A percentile compares a stretch with the other conserved stretches of the same genome.
Conservation (phyloP, 2,113 vertebrate species). For the Gorilla gorilla region DNA sequence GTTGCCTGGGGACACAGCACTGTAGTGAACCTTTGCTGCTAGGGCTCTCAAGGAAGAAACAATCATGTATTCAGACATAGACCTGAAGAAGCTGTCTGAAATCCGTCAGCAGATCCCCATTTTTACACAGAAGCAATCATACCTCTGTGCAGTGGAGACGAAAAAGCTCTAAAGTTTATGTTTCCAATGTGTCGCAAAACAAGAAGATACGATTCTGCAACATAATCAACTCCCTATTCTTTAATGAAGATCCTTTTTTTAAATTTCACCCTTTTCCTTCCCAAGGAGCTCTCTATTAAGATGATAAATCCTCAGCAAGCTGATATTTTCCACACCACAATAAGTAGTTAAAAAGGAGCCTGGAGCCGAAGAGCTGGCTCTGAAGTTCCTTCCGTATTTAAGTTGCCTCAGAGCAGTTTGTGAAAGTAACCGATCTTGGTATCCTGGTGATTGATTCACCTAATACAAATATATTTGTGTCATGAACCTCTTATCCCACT, state of each 20-base stretch:
- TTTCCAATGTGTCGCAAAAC: not conserved
- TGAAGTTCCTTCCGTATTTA: not conserved
- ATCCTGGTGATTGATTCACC: not conserved
- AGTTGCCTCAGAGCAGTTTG: not conserved
- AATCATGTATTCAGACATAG: conserved; percentile 92
- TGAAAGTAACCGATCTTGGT: not conserved
- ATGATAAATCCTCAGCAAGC: not conserved
- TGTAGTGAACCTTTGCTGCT: conserved; percentile 91
- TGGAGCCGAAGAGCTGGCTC: not conserved
- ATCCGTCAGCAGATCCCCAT: conserved; percentile 95
- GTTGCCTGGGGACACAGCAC: conserved; percentile 97
- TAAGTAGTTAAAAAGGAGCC: not conserved
- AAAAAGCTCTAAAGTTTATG: conserved; percentile 74
- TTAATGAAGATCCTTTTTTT: not conserved
- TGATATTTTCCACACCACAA: not conserved
- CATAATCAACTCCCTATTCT: not conserved
- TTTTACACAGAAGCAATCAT: conserved; percentile 89
- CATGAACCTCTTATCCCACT: not conserved
- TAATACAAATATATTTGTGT: not conserved
- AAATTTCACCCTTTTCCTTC: not conserved
- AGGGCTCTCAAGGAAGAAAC: conserved; percentile 83
- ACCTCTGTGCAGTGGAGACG: conserved; percentile 89
- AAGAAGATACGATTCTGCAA: not conserved
- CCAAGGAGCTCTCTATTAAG: not conserved
- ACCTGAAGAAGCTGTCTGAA: conserved; percentile 93